A percentile compares a stretch with the other conserved stretches of the same genome.
Conservation (phyloP, 2,888 invertebrate genomes). For the Machimus rusticus region DNA sequence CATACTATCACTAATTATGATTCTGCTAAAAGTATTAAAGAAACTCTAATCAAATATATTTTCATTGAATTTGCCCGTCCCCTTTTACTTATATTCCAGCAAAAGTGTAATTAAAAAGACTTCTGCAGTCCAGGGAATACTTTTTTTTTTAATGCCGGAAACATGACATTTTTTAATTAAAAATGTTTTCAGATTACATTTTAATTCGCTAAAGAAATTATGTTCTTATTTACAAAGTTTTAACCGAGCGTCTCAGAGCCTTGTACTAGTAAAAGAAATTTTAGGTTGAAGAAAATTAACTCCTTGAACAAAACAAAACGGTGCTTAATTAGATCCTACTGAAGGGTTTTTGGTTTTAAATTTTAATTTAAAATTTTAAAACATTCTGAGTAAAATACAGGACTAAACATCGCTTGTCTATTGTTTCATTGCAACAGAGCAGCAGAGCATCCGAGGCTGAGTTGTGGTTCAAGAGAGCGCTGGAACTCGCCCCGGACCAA, state of each 20-base stretch:
- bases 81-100: too few relatives aligned
- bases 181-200: not conserved
- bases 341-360: not conserved
- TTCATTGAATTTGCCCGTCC: too few relatives aligned
- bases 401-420: not conserved
- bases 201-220: not conserved
- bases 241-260: not conserved
- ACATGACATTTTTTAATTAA: not conserved
- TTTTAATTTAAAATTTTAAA: not conserved
- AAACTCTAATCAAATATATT: too few relatives aligned
- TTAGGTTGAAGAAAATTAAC: not conserved
- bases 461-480: constrained; percentile 86
- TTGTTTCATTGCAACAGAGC: constrained; percentile 65
- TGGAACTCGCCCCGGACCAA: constrained; percentile 82
- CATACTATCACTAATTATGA: too few relatives aligned
- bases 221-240: not conserved
- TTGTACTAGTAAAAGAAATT: not conserved
- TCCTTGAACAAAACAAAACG: not conserved
- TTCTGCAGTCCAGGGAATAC: too few relatives aligned
- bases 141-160: not conserved
- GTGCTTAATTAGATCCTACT: not conserved
- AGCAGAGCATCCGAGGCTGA: constrained; percentile 85
- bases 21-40: too few relatives aligned
- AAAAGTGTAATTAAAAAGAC: not conserved
- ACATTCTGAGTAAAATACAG: not conserved